A percentile compares a stretch with the other conserved stretches of the same genome.
Evolutionary conservation across 2,888 invertebrate species (phyloP).

Genomic region (Drosophila rellima): DNA sequence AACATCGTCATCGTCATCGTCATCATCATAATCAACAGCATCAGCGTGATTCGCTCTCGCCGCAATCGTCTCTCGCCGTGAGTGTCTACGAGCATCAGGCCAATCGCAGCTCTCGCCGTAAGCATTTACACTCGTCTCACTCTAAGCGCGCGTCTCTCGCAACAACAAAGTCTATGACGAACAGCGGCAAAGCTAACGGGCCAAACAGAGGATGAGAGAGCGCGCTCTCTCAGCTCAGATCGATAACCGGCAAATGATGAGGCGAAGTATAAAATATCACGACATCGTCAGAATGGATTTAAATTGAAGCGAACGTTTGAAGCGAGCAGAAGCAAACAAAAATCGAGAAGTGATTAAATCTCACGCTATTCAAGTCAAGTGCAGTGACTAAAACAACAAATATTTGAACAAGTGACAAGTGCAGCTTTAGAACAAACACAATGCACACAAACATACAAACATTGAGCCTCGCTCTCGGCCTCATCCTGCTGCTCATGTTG

Average conservation of each 20-base stretch:
- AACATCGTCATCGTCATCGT: slow-evolving; percentile 26
- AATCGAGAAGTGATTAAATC: slow-evolving; percentile 21
- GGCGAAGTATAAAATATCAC: slow-evolving; percentile 81
- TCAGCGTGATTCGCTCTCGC: slow-evolving; percentile 2
- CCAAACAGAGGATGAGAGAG: slow-evolving; percentile 9
- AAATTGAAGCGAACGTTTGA: slow-evolving; percentile 83
- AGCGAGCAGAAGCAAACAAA: slow-evolving; percentile 68
- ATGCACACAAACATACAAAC: slow-evolving; percentile 32
- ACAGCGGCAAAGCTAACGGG: slow-evolving; percentile 25
- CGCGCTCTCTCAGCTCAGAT: slow-evolving; percentile 12
- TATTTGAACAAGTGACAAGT: slow-evolving; percentile 35
- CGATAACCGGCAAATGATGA: slow-evolving; percentile 67
- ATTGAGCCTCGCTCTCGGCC: slow-evolving; percentile 30
- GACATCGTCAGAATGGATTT: slow-evolving; percentile 82
- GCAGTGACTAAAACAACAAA: slow-evolving; percentile 20
- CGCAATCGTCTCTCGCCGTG: slow-evolving; percentile 4
- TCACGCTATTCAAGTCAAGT: not conserved
- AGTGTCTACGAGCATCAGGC: not conserved
- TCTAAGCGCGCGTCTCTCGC: not conserved
- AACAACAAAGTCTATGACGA: slow-evolving; percentile 29
- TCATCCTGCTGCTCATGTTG: slow-evolving; percentile 47
- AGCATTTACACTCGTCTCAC: not conserved
- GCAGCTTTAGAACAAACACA: slow-evolving; percentile 23
- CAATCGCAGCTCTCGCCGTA: slow-evolving; percentile 1
- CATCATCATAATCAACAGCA: slow-evolving; percentile 1